Conservation (phyloP, 2,797 vertebrate genomes). For the Hypotaenidia okinawae region DNA sequence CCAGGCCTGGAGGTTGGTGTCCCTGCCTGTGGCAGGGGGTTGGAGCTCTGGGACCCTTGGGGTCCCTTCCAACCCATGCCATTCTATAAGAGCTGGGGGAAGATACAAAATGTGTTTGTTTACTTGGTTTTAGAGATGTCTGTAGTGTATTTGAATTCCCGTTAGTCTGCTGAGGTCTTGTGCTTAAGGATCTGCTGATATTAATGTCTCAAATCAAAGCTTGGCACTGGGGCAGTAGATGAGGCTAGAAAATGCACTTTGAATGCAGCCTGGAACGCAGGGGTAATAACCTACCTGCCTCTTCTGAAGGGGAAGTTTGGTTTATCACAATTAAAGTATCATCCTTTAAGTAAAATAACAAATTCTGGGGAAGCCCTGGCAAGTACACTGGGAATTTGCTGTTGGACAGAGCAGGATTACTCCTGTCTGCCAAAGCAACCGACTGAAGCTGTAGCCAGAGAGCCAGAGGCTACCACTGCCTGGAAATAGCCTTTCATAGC, state of each 20-base stretch:
- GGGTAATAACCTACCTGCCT: neutral
- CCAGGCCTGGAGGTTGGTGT: too few relatives aligned
- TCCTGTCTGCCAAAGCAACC: neutral
- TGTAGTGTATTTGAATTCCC: neutral
- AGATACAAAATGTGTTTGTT: neutral
- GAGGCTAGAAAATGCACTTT: neutral
- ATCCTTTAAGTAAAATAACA: neutral
- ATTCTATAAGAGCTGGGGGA: neutral
- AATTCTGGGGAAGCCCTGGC: neutral
- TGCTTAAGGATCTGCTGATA: neutral
- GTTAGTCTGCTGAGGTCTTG: neutral
- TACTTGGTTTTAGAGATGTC: neutral
- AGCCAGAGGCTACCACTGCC: conserved; percentile 47
- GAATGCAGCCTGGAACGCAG: neutral
- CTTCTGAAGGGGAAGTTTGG: neutral
- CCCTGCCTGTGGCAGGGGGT: too few relatives aligned
- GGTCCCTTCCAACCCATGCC: too few relatives aligned
- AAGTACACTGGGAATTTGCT: neutral
- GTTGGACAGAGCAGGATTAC: neutral
- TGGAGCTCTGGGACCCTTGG: too few relatives aligned
- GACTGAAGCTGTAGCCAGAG: conserved; percentile 44
- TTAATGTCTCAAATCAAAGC: neutral
- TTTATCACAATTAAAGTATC: neutral
- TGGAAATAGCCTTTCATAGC: conserved; percentile 7
- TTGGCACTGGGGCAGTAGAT: neutral